These are phyloP conservation scores for Cataglyphis altisquamis DNA, from an alignment of 2,888 invertebrate genomes.

Conservation along the genomic window DNA sequence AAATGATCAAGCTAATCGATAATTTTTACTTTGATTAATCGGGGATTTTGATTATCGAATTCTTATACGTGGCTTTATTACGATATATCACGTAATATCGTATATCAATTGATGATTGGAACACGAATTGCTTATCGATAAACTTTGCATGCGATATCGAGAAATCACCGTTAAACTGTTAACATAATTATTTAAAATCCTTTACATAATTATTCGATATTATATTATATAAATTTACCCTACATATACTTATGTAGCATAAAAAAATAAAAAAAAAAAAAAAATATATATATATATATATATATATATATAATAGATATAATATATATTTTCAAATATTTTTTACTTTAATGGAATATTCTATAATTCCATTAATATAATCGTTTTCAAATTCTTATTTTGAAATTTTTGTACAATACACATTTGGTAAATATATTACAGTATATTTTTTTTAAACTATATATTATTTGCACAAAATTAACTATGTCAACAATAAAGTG, in stretches of 20 bases:
- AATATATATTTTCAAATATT: background rate
- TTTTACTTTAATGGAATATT: background rate
- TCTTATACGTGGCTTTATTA: conserved; percentile 67
- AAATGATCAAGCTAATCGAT: conserved; percentile 5
- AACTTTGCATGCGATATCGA: background rate
- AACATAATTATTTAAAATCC: background rate
- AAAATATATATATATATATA: too few relatives aligned
- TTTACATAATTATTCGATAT: background rate
- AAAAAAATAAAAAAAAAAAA: background rate
- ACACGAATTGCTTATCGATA: conserved; percentile 20
- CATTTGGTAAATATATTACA: background rate
- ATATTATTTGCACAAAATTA: background rate
- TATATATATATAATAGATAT: too few relatives aligned
- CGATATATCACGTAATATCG: conserved; percentile 50
- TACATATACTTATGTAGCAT: background rate
- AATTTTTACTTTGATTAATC: conserved; percentile 53
- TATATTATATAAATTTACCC: background rate
- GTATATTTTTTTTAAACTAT: background rate
- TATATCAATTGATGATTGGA: conserved; percentile 38
- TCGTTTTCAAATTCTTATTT: background rate
- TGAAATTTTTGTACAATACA: background rate
- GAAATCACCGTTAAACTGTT: conserved; percentile 19
- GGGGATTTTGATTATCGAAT: conserved; percentile 54
- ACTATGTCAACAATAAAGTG: background rate
- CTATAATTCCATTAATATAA: background rate